Evolutionary conservation across 2,888 invertebrate genomes (phyloP).

Genomic region (Sialis lutaria): DNA sequence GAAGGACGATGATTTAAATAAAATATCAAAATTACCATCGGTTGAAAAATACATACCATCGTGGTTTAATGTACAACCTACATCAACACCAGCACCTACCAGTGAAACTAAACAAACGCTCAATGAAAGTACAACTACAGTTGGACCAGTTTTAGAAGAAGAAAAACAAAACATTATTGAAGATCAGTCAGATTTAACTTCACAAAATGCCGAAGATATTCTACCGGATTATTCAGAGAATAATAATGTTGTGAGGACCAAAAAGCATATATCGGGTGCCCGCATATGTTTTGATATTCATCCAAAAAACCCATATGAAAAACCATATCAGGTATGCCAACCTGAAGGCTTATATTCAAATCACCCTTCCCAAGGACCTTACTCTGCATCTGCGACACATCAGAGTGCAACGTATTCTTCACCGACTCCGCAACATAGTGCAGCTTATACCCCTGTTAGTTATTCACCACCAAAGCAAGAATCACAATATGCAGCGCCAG

Average conservation of each 20-base stretch:
- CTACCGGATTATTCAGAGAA: no score
- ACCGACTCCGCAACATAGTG: constrained; percentile 1
- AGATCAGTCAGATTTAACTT: neutral
- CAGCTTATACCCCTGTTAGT: constrained; percentile 4
- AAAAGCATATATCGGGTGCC: neutral
- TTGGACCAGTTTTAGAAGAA: constrained; percentile 1
- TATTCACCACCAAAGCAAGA: constrained; percentile 3
- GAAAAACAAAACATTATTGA: constrained; percentile 7
- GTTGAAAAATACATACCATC: no score
- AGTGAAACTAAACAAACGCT: neutral
- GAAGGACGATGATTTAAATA: no score
- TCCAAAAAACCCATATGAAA: constrained; percentile 21
- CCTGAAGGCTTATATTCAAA: constrained; percentile 8
- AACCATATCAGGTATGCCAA: constrained; percentile 24
- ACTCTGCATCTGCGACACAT: constrained; percentile 10
- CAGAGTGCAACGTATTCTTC: constrained; percentile 2
- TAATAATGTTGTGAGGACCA: neutral
- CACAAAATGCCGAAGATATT: no score
- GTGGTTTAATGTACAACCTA: no score
- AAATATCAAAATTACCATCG: no score
- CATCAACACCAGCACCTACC: no score
- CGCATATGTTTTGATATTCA: constrained; percentile 27
- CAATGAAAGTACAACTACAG: neutral
- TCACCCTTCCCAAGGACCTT: constrained; percentile 1
- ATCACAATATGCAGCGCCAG: neutral